These are phyloP conservation scores for Caiman crocodilus DNA, from an alignment of 2,797 vertebrate species.

Conservation along the genomic window DNA sequence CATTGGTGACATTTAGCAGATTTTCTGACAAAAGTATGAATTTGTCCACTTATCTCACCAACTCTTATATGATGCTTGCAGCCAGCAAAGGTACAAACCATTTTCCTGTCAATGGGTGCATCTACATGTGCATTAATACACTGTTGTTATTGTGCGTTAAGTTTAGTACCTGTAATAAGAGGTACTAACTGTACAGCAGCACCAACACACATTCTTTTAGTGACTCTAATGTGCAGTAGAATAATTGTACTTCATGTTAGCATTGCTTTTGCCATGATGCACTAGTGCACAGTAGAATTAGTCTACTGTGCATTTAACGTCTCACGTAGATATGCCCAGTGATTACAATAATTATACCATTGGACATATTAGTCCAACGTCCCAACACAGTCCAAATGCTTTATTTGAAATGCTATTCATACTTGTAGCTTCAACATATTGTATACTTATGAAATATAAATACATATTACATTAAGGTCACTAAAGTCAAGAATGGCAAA, in stretches of 20 bases:
- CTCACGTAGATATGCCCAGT: too few species aligned
- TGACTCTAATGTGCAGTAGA: too few species aligned
- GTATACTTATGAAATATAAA: neutral
- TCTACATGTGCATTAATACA: too few species aligned
- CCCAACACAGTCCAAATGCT: neutral
- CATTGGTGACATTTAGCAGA: neutral
- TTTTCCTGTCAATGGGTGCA: neutral
- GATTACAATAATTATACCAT: neutral
- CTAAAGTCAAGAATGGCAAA: neutral
- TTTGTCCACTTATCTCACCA: too few species aligned
- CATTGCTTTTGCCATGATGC: too few species aligned
- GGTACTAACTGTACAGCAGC: too few species aligned
- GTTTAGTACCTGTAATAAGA: too few species aligned
- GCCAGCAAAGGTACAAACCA: neutral
- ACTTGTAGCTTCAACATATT: neutral
- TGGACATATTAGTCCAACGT: neutral
- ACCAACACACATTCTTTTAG: too few species aligned
- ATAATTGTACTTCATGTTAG: too few species aligned
- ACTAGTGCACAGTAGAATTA: too few species aligned
- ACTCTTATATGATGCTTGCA: neutral
- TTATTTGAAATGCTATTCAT: neutral
- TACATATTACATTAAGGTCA: neutral
- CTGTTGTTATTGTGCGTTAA: too few species aligned
- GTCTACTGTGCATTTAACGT: too few species aligned
- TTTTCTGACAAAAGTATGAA: neutral